Evolutionary conservation across 2,888 invertebrate species (phyloP).

Genomic region (Drosophila infuscata): DNA sequence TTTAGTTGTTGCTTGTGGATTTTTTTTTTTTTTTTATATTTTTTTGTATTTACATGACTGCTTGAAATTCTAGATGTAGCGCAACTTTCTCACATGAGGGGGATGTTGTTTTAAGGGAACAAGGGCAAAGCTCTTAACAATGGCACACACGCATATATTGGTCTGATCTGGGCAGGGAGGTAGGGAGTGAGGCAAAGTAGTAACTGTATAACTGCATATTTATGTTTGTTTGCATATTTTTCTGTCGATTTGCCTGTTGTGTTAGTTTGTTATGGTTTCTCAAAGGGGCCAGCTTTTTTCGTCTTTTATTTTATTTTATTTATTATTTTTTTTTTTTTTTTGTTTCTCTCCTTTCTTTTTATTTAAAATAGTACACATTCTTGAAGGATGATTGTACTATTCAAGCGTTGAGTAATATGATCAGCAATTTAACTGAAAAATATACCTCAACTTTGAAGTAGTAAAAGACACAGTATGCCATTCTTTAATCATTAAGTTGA

Average conservation of each 20-base stretch:
- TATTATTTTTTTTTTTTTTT: not conserved
- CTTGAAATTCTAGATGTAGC: conserved; percentile 15
- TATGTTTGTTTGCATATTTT: conserved; percentile 5
- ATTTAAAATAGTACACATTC: conserved; percentile 39
- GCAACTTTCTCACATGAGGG: conserved; percentile 5
- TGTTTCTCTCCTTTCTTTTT: not conserved
- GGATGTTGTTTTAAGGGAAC: not conserved
- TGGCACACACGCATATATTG: conserved; percentile 45
- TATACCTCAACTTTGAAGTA: conserved; percentile 12
- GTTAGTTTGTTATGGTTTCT: conserved; percentile 9
- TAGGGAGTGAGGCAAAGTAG: not conserved
- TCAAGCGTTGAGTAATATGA: conserved; percentile 43
- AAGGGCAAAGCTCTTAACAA: conserved; percentile 24
- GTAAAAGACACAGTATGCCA: not conserved
- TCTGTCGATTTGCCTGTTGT: conserved; percentile 36
- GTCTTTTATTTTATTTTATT: conserved; percentile 1
- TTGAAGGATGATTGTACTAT: conserved; percentile 59
- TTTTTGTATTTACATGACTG: conserved; percentile 38
- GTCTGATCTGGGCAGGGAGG: not conserved
- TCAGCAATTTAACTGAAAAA: conserved; percentile 28
- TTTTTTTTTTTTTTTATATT: conserved; percentile 17
- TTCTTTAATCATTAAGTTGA: not conserved
- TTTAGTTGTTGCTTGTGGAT: conserved; percentile 31
- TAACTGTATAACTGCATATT: conserved; percentile 29
- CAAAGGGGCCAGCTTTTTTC: conserved; percentile 5